Evolutionary conservation across 2,797 vertebrate species (phyloP).

Genomic region (Sebastes kiyomatsui): DNA sequence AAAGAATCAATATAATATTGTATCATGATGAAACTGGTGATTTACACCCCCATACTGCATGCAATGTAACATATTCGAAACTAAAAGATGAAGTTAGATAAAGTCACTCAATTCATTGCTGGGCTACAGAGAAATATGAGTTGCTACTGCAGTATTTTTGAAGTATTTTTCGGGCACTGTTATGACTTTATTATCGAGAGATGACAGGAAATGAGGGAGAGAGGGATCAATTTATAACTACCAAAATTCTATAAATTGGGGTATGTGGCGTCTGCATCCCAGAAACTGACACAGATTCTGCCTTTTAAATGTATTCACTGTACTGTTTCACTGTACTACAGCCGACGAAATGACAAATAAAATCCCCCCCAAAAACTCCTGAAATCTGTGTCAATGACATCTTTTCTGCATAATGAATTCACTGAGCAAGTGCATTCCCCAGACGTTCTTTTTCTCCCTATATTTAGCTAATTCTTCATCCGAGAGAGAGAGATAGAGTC

Average conservation of each 20-base stretch:
- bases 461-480: constrained; percentile 65
- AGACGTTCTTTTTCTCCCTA: constrained; percentile 27
- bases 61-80: neutral
- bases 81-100: neutral
- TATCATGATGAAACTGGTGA: too few relatives aligned
- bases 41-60: too few relatives aligned
- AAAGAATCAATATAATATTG: too few relatives aligned
- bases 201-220: neutral
- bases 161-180: neutral
- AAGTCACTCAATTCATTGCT: neutral
- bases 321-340: neutral
- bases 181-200: neutral
- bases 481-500: constrained; percentile 15
- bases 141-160: neutral
- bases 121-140: neutral
- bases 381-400: constrained; percentile 68
- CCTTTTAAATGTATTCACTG: constrained; percentile 9
- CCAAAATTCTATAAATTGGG: constrained; percentile 4
- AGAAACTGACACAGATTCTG: neutral
- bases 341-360: constrained; percentile 17
- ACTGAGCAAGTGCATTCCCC: constrained; percentile 35
- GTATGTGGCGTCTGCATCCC: neutral
- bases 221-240: neutral
- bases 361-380: constrained; percentile 22
- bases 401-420: constrained; percentile 58